Evolutionary conservation across 1,140 invertebrate genomes (phyloP), one percentile per base, ranked within the genome.

Genomic region (Trachymyrmex cornetzi): DNA sequence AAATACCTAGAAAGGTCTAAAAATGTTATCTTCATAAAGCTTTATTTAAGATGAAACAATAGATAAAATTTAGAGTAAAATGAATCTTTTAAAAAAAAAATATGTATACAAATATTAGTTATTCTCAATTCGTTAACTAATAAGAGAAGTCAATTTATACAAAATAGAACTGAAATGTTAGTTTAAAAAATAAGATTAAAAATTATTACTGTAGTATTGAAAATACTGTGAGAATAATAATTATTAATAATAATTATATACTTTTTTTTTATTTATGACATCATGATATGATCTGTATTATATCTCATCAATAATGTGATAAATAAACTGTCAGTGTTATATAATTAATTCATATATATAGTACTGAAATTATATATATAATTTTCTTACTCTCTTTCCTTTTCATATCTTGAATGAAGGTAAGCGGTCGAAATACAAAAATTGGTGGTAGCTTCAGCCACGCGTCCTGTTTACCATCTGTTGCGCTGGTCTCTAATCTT

Each of bases 391-490:
- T 67, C 11, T 50, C n/a, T 22, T 30, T 53, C 9, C 38, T 11
- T 44, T 44, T 9, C 57, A 14, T 7, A 12, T 14, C n/a, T 19
- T 4, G 3, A 44, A 16, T 27, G 14, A 2, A 61, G 59, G 22
- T 27, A 80, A 80, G 48, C 55, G 48, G 59, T 50, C 14, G 38
- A 74, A 80, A 71, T 66, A 87, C 30, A 53, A 89, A 87, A 91
- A 30, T 85, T 9, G 22, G 86, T 88, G 61, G 61, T 53, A 61
- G 69, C 38, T 87, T 91, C 89, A 64, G 80, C 66, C 85, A 88
- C 88, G 86, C 86, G 88, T 87, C 67, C 85, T 88, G 85, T 88
- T 77, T 91, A 38, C 93, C 93, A 94, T 93, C 93, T 94, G 93
- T 93, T 93, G 92, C 89, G 38, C 22, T 82, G 57, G 61, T 75